Base-by-base conservation (phyloP, 1,140 invertebrate species). In the Meloidogyne exigua region DNA sequence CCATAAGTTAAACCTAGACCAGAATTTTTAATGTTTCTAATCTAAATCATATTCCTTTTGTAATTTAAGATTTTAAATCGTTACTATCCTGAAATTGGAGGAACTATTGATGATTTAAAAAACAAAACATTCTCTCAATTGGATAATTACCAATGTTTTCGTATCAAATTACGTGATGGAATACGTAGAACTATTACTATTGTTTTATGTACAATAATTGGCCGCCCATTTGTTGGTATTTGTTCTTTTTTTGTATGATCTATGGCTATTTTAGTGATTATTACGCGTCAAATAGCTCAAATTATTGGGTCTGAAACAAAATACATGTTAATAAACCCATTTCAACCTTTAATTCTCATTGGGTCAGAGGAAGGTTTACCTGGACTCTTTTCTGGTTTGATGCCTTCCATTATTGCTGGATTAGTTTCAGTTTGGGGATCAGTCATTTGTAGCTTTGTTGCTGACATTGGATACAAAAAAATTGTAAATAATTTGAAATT, bases 281-380 rank as follows among this genome's bases (percentile, higher is more conserved):
- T 85, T 77, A 72, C 83, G 18, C 85, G 85, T 44, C 81, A 87
- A 77, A 81, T 86, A 28, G 85, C 85, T 36, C 85, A 86, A 78
- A 63, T 83, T 18, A 85, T 86, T 64, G 84, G 85, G 13, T 64
- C 73, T 25, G 85, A 86, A 66, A 57, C 44, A 18, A 86, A 86
- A 73, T 86, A 86, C 65, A 1, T 11, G 42, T 57, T 23, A 9
- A 9, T 26, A n/a, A 39, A 65, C 39, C 49, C 57, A 12, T 28
- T 73, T 11, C 72, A 73, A 28, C 71, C 72, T 15, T 44, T 86
- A 18, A 39, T 72, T 1, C 67, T 65, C n/a, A 81, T 86, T 65
- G 86, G 84, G 42, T 18, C 64, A 25, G 79, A 86, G 76, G 85
- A 86, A 68, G 85, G 85, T 9, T 80, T 79, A 1, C 65, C 68